Evolutionary conservation across 2,113 vertebrate genomes (phyloP).

Genomic region (Sapayoa aenigma): DNA sequence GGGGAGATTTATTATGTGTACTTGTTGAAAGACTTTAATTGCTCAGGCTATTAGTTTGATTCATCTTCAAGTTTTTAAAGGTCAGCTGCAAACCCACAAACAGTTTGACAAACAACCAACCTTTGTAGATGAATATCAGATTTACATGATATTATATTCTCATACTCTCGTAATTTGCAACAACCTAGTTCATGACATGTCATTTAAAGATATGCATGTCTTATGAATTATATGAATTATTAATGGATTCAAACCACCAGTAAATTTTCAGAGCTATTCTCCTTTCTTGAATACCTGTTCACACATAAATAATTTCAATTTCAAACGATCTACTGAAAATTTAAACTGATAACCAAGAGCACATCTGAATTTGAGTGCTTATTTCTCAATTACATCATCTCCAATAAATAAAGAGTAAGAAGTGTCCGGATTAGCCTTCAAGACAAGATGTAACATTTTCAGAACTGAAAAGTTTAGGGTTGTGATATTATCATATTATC

Average conservation of each 20-base stretch:
- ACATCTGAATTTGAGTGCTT: background rate
- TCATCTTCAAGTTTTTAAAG: constrained; percentile 62
- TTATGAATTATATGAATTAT: constrained; percentile 18
- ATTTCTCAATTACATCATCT: background rate
- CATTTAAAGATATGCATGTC: background rate
- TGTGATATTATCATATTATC: background rate
- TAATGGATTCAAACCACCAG: background rate
- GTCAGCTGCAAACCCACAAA: constrained; percentile 50
- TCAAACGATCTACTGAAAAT: background rate
- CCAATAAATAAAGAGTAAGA: background rate
- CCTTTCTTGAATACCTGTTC: background rate
- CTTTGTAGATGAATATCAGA: constrained; percentile 47
- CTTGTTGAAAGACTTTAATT: constrained; percentile 20
- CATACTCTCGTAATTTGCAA: background rate
- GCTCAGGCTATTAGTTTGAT: constrained; percentile 44
- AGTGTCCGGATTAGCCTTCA: background rate
- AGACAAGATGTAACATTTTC: background rate
- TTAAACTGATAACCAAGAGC: background rate
- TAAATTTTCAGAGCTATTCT: constrained; percentile 15
- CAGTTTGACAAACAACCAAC: constrained; percentile 58
- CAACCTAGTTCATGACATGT: background rate
- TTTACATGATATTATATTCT: background rate
- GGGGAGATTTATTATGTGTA: constrained; percentile 20
- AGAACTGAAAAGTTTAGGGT: background rate
- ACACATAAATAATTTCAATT: background rate